phyloP scores from a whole-genome alignment of 2,113 vertebrate genomes.

The Perca flavescens region DNA sequence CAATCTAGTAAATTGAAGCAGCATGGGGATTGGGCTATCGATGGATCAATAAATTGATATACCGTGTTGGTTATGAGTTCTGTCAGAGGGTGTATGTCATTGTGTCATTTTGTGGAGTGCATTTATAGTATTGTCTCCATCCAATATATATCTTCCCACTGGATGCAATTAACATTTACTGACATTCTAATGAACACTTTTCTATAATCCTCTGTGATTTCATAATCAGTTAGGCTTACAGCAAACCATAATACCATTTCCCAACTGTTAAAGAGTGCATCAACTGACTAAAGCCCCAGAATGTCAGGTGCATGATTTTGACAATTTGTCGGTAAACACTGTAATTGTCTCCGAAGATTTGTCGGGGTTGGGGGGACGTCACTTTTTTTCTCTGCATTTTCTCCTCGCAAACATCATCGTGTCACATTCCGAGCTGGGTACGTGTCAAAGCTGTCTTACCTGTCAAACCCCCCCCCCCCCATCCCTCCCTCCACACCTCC shows the following conservation, averaged over 20 bases:
- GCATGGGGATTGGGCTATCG: constrained; percentile 57
- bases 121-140: constrained; percentile 68
- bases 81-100: constrained; percentile 74
- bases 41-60: constrained; percentile 79
- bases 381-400: constrained; percentile 28
- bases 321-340: constrained; percentile 70
- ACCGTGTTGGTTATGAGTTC: constrained; percentile 67
- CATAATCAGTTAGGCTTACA: constrained; percentile 71
- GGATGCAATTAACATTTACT: constrained; percentile 83
- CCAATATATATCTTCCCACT: constrained; percentile 70
- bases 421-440: constrained; percentile 30
- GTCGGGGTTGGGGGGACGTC: background rate
- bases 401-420: constrained; percentile 35
- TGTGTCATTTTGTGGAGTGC: constrained; percentile 75
- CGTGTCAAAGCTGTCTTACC: constrained; percentile 44
- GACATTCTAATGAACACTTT: constrained; percentile 78
- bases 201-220: constrained; percentile 74
- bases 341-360: constrained; percentile 68
- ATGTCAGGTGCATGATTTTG: constrained; percentile 67
- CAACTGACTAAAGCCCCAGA: constrained; percentile 54
- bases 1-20: constrained; percentile 75
- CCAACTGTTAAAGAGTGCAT: constrained; percentile 69
- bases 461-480: background rate
- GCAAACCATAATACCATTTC: constrained; percentile 73
- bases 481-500: background rate